A percentile compares a stretch with the other conserved stretches of the same genome.
phyloP scores from a whole-genome alignment of 1,140 invertebrate species.

The Neelides sp. region DNA sequence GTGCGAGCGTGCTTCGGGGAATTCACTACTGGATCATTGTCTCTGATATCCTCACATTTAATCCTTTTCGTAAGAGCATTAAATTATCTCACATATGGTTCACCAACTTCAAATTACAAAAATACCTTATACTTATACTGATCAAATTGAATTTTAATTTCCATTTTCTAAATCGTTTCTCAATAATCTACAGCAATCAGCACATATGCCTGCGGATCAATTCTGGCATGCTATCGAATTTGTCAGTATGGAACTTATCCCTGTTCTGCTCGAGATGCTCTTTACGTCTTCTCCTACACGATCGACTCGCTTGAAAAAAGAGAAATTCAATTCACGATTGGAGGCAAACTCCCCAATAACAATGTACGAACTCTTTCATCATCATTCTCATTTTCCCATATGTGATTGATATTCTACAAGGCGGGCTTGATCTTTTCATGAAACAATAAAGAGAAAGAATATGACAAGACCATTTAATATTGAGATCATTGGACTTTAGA shows the following conservation, averaged over 20 bases:
- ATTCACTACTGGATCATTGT: constrained; percentile 28
- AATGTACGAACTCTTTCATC: constrained; percentile 17
- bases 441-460: neutral
- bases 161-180: neutral
- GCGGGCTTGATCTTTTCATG: too few relatives aligned
- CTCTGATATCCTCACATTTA: constrained; percentile 21
- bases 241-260: constrained; percentile 15
- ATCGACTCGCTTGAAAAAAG: constrained; percentile 15
- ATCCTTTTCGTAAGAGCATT: constrained; percentile 28
- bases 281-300: constrained; percentile 18
- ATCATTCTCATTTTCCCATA: too few relatives aligned
- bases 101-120: neutral
- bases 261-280: constrained; percentile 17
- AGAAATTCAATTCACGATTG: constrained; percentile 27
- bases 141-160: neutral
- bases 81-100: neutral
- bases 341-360: constrained; percentile 18
- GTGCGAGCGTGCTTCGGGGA: constrained; percentile 23
- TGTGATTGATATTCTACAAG: too few relatives aligned
- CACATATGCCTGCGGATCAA: constrained; percentile 23
- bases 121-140: neutral
- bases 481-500: too few relatives aligned
- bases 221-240: constrained; percentile 25
- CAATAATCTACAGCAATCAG: constrained; percentile 20
- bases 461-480: neutral